phyloP scores from a whole-genome alignment of 2,888 invertebrate species.

The Dynastes maya region DNA sequence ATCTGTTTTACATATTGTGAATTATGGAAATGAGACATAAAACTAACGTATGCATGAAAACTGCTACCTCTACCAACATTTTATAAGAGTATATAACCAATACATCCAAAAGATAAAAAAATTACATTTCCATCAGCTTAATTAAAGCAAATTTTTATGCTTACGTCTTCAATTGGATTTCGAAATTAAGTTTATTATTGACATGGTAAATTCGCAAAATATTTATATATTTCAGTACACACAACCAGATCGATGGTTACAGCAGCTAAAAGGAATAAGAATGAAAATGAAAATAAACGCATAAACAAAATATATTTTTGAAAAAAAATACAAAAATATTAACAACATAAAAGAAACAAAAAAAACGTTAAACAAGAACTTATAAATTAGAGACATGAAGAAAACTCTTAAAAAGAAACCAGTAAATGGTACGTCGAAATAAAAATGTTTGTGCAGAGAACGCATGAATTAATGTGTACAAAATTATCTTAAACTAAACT shows the following conservation, averaged over 20 bases:
- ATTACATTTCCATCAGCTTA: too few relatives aligned
- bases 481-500: slow-evolving; percentile 10
- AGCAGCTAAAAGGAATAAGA: slow-evolving; percentile 47
- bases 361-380: slow-evolving; percentile 45
- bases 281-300: background rate
- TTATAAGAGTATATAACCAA: too few relatives aligned
- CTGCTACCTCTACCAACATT: too few relatives aligned
- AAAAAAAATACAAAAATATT: slow-evolving; percentile 38
- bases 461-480: background rate
- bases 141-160: too few relatives aligned
- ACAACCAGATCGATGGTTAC: background rate
- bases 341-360: slow-evolving; percentile 57
- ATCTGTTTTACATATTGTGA: too few relatives aligned
- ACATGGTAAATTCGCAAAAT: too few relatives aligned
- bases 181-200: too few relatives aligned
- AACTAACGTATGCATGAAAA: too few relatives aligned
- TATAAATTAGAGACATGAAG: slow-evolving; percentile 23
- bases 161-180: too few relatives aligned
- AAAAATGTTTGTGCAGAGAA: background rate
- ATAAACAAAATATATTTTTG: slow-evolving; percentile 40
- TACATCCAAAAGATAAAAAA: too few relatives aligned
- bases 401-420: background rate
- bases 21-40: too few relatives aligned
- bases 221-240: too few relatives aligned
- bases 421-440: background rate